Evolutionary conservation across 2,113 vertebrate genomes (phyloP).

Genomic region (Antechinus flavipes): DNA sequence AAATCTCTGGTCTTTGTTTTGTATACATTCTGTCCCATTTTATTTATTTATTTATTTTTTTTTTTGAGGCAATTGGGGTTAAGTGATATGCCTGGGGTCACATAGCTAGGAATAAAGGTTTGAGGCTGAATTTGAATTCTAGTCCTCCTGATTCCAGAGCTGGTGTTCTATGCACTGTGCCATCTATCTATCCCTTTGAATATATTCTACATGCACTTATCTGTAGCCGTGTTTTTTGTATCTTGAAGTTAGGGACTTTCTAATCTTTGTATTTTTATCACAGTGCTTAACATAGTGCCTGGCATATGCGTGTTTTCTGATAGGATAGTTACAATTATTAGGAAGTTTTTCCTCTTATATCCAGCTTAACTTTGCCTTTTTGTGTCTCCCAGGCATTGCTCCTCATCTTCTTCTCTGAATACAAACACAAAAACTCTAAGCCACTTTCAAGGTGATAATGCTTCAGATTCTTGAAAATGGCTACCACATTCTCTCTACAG

Average conservation of each 20-base stretch:
- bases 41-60: too few species aligned
- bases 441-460: neutral
- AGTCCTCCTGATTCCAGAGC: too few species aligned
- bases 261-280: neutral
- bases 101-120: too few species aligned
- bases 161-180: too few species aligned
- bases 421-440: neutral
- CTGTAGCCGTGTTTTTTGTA: neutral
- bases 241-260: neutral
- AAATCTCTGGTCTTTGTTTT: neutral
- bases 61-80: too few species aligned
- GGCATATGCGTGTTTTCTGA: neutral
- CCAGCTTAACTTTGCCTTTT: neutral
- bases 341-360: neutral
- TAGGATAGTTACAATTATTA: neutral
- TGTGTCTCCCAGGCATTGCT: neutral
- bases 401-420: neutral
- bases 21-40: neutral
- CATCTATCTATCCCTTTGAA: too few species aligned
- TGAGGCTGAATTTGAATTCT: too few species aligned
- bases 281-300: neutral
- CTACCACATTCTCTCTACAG: neutral
- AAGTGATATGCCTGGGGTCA: too few species aligned
- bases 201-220: neutral
- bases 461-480: neutral